These are phyloP conservation scores for Zhuqinia jingwanae DNA, from an alignment of 2,888 invertebrate species.

Conservation along the genomic window DNA sequence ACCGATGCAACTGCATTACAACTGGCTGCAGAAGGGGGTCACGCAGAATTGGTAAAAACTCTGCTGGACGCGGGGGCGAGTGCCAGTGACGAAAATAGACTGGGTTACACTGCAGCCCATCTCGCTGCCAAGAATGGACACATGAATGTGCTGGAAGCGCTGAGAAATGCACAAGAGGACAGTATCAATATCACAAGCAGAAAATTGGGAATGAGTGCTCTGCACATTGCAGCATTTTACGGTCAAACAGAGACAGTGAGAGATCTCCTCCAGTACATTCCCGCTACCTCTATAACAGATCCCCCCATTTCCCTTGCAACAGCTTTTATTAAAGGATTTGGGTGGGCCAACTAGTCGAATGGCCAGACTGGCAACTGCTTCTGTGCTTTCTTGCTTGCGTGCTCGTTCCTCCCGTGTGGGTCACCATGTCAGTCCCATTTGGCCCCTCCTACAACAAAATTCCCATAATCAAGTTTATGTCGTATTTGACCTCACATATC, in stretches of 20 bases:
- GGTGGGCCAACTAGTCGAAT: conserved; percentile 95
- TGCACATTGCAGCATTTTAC: conserved; percentile 90
- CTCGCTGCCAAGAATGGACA: conserved; percentile 98
- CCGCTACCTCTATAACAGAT: conserved; percentile 97
- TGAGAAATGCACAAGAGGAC: conserved; percentile 80
- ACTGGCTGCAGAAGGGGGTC: conserved; percentile 98
- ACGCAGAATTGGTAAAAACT: conserved; percentile 97
- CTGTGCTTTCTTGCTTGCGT: conserved; percentile 95
- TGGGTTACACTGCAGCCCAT: conserved; percentile 89
- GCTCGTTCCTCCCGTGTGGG: conserved; percentile 97
- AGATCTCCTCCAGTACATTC: conserved; percentile 84
- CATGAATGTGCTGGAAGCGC: conserved; percentile 95
- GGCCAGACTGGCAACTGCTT: conserved; percentile 97
- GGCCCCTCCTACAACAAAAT: conserved; percentile 98
- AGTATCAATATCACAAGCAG: conserved; percentile 21
- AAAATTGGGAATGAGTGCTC: conserved; percentile 4
- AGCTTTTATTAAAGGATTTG: conserved; percentile 91
- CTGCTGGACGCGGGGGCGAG: conserved; percentile 97
- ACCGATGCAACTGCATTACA: conserved; percentile 98
- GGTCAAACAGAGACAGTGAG: conserved; percentile 88
- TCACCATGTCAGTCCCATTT: conserved; percentile 96
- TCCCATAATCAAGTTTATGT: conserved; percentile 99
- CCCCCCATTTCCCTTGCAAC: conserved; percentile 90
- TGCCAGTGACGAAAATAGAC: conserved; percentile 97
- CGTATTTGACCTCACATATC: conserved; percentile 98